Percentiles rank a stretch among this genome's conserved stretches.
Evolutionary conservation across 1,140 invertebrate genomes (phyloP).

Genomic region (Xylocopa sonorina): DNA sequence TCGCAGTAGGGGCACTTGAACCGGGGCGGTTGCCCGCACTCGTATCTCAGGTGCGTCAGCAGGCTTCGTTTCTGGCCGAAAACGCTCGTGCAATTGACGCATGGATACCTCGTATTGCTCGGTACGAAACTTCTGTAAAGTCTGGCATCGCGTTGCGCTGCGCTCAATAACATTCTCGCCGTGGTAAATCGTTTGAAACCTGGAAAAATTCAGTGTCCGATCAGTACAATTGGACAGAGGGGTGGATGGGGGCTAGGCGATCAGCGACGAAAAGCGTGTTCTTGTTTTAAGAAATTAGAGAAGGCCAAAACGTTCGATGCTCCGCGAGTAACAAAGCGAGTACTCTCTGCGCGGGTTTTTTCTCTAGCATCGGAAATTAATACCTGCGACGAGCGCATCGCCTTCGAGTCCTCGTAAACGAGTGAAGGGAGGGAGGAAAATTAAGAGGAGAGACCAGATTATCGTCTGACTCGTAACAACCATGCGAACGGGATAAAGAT

Average conservation of each 20-base stretch:
- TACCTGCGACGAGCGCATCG: neutral
- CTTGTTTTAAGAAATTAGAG: neutral
- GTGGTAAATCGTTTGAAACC: constrained; percentile 20
- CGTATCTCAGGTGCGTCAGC: constrained; percentile 81
- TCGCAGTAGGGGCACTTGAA: constrained; percentile 82
- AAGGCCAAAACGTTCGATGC: neutral
- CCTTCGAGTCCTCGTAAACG: neutral
- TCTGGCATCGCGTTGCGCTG: constrained; percentile 18
- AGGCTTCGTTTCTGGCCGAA: constrained; percentile 83
- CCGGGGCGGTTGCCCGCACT: constrained; percentile 83
- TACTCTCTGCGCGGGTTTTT: too few species aligned
- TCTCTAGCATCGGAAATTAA: neutral
- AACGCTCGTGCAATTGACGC: constrained; percentile 82
- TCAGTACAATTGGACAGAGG: neutral
- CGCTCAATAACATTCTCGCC: constrained; percentile 13
- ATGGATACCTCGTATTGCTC: constrained; percentile 80
- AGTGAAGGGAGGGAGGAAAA: too few species aligned
- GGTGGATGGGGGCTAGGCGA: too few species aligned
- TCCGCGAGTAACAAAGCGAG: neutral
- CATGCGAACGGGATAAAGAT: constrained; percentile 5
- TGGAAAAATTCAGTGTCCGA: constrained; percentile 28
- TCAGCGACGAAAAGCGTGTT: neutral
- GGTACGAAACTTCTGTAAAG: constrained; percentile 16
- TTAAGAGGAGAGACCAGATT: neutral
- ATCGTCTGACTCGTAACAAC: neutral